Evolutionary conservation across 2,797 vertebrate species (phyloP), one percentile per base, ranked within the genome.

Genomic region (Brachymystax lenok): DNA sequence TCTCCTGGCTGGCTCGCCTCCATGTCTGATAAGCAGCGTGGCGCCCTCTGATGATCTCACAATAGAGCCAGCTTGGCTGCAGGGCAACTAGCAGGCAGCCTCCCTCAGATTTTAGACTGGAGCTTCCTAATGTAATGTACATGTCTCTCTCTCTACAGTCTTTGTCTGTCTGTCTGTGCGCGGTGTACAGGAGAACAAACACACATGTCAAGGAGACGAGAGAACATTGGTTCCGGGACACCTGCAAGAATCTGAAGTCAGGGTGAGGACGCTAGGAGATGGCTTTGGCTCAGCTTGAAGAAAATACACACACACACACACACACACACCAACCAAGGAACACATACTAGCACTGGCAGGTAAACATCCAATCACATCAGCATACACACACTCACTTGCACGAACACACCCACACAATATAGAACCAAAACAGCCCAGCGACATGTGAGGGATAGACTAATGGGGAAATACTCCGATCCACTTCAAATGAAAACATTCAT

Each of bases 211-310:
- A 77, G 46, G 50, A n/a, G 56, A 74, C 63, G 82, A 85, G 83
- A 84, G 73, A 86, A 84, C 74, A 80, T 66, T 83, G 84, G 79
- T 82, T 89, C 88, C 79, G 35, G 64, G 80, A 83, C 82, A 90
- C 90, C 89, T 90, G 88, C 86, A 84, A 87, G 84, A 87, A 87
- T 89, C 85, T 84, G 83, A 90, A 88, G 86, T 83, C 76, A 83
- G 82, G 79, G 83, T 71, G 88, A 90, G 84, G 87, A 85, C 87
- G 83, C 86, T 82, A 74, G 83, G 88, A 89, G 84, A 73, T 79
- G 73, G 83, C 27, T 69, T 83, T 88, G 76, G 71, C 72, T 80
- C 56, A 4, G 51, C 40, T 33, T 51, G 4, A 27, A 71, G 83
- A 84, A 59, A 8, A 73, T 3, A 59, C 21, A 17, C 33, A 69